Conservation (phyloP, 2,113 vertebrate genomes). For the Pan paniscus region DNA sequence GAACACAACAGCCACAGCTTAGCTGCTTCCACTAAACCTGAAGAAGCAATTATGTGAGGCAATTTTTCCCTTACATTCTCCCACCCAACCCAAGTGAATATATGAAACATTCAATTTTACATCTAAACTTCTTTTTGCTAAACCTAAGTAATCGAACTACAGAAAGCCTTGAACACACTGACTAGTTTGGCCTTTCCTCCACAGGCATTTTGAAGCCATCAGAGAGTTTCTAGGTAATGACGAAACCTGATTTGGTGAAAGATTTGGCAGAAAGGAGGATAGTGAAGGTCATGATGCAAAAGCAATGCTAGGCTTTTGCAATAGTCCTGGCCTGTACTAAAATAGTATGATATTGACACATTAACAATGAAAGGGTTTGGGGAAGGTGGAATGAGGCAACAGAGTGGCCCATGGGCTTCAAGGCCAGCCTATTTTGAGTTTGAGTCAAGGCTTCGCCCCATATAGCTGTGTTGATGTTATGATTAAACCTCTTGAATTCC, state of each 20-base stretch:
- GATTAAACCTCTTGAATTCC: background rate
- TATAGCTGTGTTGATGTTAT: background rate
- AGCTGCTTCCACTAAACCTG: slow-evolving; percentile 60
- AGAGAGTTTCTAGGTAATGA: background rate
- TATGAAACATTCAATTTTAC: background rate
- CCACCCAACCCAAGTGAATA: background rate
- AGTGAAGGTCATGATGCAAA: background rate
- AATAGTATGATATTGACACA: background rate
- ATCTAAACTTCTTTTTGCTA: background rate
- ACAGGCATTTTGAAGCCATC: background rate
- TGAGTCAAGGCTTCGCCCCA: background rate
- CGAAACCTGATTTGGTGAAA: background rate
- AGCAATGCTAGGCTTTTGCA: background rate
- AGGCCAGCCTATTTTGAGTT: background rate
- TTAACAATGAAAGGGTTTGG: background rate
- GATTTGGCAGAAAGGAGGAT: background rate
- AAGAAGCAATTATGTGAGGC: slow-evolving; percentile 9
- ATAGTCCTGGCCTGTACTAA: background rate
- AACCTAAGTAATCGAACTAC: background rate
- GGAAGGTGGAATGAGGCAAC: background rate
- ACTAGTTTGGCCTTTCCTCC: background rate
- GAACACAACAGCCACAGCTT: slow-evolving; percentile 68
- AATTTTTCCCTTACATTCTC: background rate
- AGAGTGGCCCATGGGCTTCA: background rate
- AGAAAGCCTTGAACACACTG: background rate